Base-by-base conservation (phyloP, 2,797 vertebrate species). In the Phyllotis vaccarum region DNA sequence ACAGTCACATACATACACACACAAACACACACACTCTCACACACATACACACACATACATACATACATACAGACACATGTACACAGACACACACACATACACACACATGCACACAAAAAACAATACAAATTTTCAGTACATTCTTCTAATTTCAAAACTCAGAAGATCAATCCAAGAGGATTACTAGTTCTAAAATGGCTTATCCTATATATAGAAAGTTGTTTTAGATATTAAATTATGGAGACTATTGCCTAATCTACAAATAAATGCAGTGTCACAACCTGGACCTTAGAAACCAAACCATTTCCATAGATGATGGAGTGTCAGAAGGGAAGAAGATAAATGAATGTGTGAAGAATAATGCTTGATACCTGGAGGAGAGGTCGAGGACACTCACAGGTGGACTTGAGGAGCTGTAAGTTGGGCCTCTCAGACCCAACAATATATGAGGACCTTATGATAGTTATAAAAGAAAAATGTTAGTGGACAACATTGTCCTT, bases 361-460 rank as follows among this genome's bases (percentile, higher is more conserved):
- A 12, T 2, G 27, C 9, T 31, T 46, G 11, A 2, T 7, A 11
- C 3, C 0, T 86, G 19, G 46, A 90, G 34, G 54, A 56, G 12
- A 4, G 0, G 10, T 2, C 1, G 2, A 27, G 46, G 43, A 27
- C 29, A 22, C 14, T 34, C 27, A 0, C 21, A 16, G 6, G 22
- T 60, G 19, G 2, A 12, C 31, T 16, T 19, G 6, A 78, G 29
- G 37, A 34, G 6, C 56, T 66, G 17, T 43, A 31, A 19, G 16
- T 40, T 3, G 21, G 10, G 8, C 0, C 19, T 10, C 19, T 34
- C 14, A 66, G 60, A 85, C 21, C 1, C 13, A 56, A 1, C 64
- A 24, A 64, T 31, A 64, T 74, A 29, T 4, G 19, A 79, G 10
- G 6, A 72, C 31, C 24, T 74, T 19, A 40, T 46, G 16, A 66